Percentiles rank a stretch among this genome's conserved stretches.
Evolutionary conservation across 2,113 vertebrate species (phyloP).

Genomic region (Stictonetta naevosa): DNA sequence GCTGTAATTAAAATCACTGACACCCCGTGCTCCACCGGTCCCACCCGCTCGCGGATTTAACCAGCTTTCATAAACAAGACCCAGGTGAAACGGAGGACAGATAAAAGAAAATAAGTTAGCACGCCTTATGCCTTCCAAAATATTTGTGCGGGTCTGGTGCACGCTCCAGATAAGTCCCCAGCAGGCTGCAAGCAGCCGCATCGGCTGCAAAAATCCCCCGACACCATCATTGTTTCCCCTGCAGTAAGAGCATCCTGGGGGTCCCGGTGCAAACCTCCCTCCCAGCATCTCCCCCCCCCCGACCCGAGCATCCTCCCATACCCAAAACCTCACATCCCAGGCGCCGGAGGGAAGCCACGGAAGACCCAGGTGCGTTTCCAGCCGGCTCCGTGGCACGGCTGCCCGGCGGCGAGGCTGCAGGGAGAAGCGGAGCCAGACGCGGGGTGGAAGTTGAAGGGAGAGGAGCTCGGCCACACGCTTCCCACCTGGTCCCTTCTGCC

Average conservation of each 20-base stretch:
- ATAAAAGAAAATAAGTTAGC: background rate
- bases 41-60: background rate
- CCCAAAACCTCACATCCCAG: background rate
- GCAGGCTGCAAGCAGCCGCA: background rate
- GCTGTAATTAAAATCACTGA: conserved; percentile 15
- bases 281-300: background rate
- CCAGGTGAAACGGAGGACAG: background rate
- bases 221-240: background rate
- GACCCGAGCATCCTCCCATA: background rate
- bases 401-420: background rate
- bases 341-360: background rate
- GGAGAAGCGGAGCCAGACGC: background rate
- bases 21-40: background rate
- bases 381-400: background rate
- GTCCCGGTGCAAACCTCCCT: background rate
- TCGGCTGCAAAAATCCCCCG: background rate
- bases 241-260: background rate
- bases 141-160: background rate
- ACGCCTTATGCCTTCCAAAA: background rate
- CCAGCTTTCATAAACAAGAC: background rate
- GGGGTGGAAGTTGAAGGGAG: conserved; percentile 11
- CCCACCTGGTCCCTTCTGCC: background rate
- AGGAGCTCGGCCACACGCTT: background rate
- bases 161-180: background rate
- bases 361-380: background rate